phyloP scores from a whole-genome alignment of 2,888 invertebrate species.

The Lasioglossum leucozonium region DNA sequence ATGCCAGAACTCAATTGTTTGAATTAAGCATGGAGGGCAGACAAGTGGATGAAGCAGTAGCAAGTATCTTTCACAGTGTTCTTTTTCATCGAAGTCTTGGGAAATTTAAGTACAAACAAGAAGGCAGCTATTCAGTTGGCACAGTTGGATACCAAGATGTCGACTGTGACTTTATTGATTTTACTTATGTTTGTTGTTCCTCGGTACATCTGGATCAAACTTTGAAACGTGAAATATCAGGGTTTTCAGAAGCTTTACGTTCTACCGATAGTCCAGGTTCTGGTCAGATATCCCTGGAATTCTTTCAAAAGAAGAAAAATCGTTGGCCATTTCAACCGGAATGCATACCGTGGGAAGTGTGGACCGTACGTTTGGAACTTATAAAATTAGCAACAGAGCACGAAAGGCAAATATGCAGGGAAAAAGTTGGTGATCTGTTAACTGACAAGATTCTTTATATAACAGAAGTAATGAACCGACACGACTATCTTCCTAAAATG shows the following conservation, averaged over 20 bases:
- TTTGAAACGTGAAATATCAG: slow-evolving; percentile 90
- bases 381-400: slow-evolving; percentile 94
- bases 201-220: slow-evolving; percentile 91
- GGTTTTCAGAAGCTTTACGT: slow-evolving; percentile 91
- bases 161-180: slow-evolving; percentile 98
- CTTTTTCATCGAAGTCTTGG: slow-evolving; percentile 95
- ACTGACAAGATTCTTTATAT: slow-evolving; percentile 97
- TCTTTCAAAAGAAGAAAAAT: slow-evolving; percentile 95
- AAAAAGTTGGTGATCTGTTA: slow-evolving; percentile 94
- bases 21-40: slow-evolving; percentile 94
- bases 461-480: slow-evolving; percentile 97
- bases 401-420: slow-evolving; percentile 94
- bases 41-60: slow-evolving; percentile 96
- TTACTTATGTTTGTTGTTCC: slow-evolving; percentile 98
- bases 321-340: slow-evolving; percentile 95
- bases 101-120: slow-evolving; percentile 97
- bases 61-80: slow-evolving; percentile 96
- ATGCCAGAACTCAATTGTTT: slow-evolving; percentile 92
- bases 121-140: slow-evolving; percentile 97
- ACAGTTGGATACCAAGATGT: slow-evolving; percentile 98
- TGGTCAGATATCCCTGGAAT: slow-evolving; percentile 96
- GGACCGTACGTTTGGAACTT: slow-evolving; percentile 97
- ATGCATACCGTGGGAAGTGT: slow-evolving; percentile 99
- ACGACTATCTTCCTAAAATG: slow-evolving; percentile 98
- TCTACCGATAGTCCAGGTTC: slow-evolving; percentile 88